Evolutionary conservation across 2,888 invertebrate species (phyloP).

Genomic region (Cosmorhoe ocellata): DNA sequence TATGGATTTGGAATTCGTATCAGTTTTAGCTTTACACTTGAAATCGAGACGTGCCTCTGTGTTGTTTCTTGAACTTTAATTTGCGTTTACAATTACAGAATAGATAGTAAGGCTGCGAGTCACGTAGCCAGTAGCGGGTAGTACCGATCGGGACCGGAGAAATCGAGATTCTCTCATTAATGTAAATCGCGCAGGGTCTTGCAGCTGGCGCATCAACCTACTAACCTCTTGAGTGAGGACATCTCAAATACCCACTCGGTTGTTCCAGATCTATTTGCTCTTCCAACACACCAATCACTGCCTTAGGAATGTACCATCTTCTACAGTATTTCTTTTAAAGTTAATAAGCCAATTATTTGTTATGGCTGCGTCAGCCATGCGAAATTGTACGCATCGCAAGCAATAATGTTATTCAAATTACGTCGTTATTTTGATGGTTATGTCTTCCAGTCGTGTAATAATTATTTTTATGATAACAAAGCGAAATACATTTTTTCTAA

Average conservation of each 20-base stretch:
- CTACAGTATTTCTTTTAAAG: conserved; percentile 43
- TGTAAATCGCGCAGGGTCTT: conserved; percentile 63
- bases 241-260: conserved; percentile 39
- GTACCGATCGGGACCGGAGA: conserved; percentile 63
- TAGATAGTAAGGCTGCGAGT: conserved; percentile 47
- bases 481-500: conserved; percentile 5
- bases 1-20: too few relatives aligned
- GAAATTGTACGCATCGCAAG: conserved; percentile 45
- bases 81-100: conserved; percentile 51
- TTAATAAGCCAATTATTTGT: conserved; percentile 57
- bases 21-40: too few relatives aligned
- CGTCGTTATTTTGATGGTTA: conserved; percentile 33
- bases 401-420: conserved; percentile 49
- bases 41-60: conserved; percentile 31
- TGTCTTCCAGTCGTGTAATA: conserved; percentile 28
- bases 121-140: conserved; percentile 58
- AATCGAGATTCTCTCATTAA: conserved; percentile 72
- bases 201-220: conserved; percentile 64
- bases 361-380: conserved; percentile 49
- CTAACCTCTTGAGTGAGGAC: conserved; percentile 64
- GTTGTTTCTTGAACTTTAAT: conserved; percentile 51
- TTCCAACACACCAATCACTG: conserved; percentile 6
- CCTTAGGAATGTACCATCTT: conserved; percentile 25
- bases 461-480: conserved; percentile 25
- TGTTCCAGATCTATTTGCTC: conserved; percentile 14